These are phyloP conservation scores for Crossaster papposus DNA, from an alignment of 53 echinoderm and acorn worm species.

Conservation along the genomic window DNA sequence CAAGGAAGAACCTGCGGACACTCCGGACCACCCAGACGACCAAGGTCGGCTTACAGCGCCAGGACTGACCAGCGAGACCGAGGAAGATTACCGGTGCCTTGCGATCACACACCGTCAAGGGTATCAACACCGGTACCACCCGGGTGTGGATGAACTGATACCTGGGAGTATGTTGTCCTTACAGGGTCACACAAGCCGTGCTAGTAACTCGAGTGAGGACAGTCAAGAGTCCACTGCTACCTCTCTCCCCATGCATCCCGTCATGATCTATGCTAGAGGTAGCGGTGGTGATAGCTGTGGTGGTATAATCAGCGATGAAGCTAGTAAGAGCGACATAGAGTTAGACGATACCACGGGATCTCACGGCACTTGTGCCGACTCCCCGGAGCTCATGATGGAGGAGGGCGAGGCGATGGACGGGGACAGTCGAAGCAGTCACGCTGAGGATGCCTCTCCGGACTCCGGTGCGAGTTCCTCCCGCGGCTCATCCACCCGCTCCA, in stretches of 20 bases:
- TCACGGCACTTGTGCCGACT: constrained; percentile 53
- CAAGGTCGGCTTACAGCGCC: constrained; percentile 30
- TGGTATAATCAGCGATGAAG: constrained; percentile 38
- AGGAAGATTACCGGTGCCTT: constrained; percentile 34
- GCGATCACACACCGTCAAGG: constrained; percentile 9
- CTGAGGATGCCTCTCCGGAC: constrained; percentile 23
- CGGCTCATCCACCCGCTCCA: constrained; percentile 18
- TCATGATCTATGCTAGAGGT: neutral
- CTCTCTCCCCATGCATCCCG: constrained; percentile 17
- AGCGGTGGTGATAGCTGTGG: neutral
- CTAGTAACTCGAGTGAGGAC: constrained; percentile 38
- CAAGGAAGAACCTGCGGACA: constrained; percentile 39
- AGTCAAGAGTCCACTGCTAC: neutral
- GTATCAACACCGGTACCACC: constrained; percentile 8
- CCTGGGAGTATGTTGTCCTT: constrained; percentile 14
- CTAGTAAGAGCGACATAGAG: constrained; percentile 55
- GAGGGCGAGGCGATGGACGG: constrained; percentile 15
- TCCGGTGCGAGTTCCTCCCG: constrained; percentile 5
- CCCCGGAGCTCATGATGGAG: constrained; percentile 40
- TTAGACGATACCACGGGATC: constrained; percentile 37
- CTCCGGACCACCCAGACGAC: constrained; percentile 15
- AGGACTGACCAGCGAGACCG: constrained; percentile 49
- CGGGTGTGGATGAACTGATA: constrained; percentile 46
- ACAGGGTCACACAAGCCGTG: constrained; percentile 46
- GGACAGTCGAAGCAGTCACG: neutral